A percentile compares a stretch with the other conserved stretches of the same genome.
phyloP scores from a whole-genome alignment of 2,797 vertebrate species.

The Xerus rutilus region DNA sequence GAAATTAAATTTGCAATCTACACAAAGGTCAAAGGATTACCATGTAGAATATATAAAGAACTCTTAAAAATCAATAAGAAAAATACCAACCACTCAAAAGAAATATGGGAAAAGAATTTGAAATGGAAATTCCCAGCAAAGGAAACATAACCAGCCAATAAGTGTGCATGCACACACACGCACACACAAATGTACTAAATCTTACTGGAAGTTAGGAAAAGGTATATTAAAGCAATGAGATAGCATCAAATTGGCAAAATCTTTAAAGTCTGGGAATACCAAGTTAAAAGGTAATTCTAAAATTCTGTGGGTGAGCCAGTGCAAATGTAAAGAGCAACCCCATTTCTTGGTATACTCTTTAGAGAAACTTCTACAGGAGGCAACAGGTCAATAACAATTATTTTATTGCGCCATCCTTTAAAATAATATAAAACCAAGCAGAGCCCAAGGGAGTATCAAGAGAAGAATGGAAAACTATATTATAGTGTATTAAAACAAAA shows the following conservation, averaged over 20 bases:
- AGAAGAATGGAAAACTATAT: background rate
- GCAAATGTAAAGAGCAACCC: background rate
- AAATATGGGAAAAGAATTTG: background rate
- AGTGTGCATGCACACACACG: background rate
- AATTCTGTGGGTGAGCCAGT: background rate
- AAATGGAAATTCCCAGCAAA: background rate
- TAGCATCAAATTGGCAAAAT: background rate
- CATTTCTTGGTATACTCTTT: background rate
- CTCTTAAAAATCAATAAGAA: background rate
- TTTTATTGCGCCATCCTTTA: background rate
- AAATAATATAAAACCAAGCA: constrained; percentile 28
- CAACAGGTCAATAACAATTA: background rate
- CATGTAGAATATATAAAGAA: background rate
- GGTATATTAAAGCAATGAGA: background rate
- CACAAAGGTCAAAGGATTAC: background rate
- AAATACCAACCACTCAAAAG: background rate
- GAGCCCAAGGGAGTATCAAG: background rate
- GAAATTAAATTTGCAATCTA: constrained; percentile 20
- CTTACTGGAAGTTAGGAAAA: background rate
- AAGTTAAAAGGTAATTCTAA: background rate
- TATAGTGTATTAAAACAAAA: background rate
- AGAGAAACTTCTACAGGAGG: background rate
- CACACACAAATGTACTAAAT: background rate
- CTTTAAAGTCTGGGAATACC: background rate
- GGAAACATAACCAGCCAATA: background rate